These are phyloP conservation scores for Agriotes lineatus DNA, from an alignment of 2,888 invertebrate genomes.

Conservation along the genomic window DNA sequence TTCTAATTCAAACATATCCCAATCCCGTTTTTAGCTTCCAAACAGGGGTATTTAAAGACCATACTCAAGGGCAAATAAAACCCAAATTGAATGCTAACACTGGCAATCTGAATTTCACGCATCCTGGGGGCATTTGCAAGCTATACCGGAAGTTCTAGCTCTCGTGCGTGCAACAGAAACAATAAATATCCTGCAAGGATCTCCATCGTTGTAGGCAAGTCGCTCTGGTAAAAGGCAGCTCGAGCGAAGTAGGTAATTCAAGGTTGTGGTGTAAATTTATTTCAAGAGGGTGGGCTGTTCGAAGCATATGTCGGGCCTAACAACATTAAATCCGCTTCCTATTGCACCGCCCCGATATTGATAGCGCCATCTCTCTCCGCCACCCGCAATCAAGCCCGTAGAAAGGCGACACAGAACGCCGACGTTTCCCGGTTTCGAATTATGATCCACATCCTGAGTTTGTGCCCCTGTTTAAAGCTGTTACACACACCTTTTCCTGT, in stretches of 20 bases:
- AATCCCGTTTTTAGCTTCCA: too few species aligned
- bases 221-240: slow-evolving; percentile 3
- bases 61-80: too few species aligned
- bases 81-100: too few species aligned
- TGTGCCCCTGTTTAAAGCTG: slow-evolving; percentile 36
- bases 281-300: slow-evolving; percentile 37
- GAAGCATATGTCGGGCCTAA: slow-evolving; percentile 24
- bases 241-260: slow-evolving; percentile 22
- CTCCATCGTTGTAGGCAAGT: background rate
- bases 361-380: slow-evolving; percentile 6
- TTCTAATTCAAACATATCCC: too few species aligned
- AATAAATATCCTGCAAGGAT: slow-evolving; percentile 4
- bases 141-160: too few species aligned
- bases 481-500: slow-evolving; percentile 44
- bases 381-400: background rate
- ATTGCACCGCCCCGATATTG: slow-evolving; percentile 3
- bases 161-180: background rate
- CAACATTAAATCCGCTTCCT: slow-evolving; percentile 23
- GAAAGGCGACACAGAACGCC: slow-evolving; percentile 9
- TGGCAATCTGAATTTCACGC: too few species aligned
- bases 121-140: too few species aligned
- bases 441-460: slow-evolving; percentile 40
- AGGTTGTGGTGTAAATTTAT: slow-evolving; percentile 33
- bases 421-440: slow-evolving; percentile 24
- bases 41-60: too few species aligned